phyloP scores from a whole-genome alignment of 2,113 vertebrate species.

The Anguilla japonica region DNA sequence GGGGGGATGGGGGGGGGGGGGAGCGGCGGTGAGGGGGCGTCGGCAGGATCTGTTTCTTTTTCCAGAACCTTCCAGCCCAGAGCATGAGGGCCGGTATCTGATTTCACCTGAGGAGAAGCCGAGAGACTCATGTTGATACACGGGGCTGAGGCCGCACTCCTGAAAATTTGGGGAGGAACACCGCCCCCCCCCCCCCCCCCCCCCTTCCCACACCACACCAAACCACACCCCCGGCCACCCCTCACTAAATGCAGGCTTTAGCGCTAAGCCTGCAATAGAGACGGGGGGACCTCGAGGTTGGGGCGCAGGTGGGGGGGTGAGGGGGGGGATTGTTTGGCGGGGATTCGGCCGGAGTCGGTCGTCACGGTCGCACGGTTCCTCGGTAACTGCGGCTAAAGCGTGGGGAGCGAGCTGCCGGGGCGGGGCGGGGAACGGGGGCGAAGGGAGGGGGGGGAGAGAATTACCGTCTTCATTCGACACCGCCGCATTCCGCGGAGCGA shows the following conservation, averaged over 20 bases:
- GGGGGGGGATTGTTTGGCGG: conserved; percentile 37
- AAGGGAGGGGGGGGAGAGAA: too few relatives aligned
- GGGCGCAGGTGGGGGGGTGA: conserved; percentile 39
- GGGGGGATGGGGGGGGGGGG: background rate
- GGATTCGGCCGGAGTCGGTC: conserved; percentile 57
- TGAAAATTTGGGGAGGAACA: conserved; percentile 44
- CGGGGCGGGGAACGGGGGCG: background rate
- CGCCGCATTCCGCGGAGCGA: background rate
- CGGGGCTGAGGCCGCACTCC: conserved; percentile 59
- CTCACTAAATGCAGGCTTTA: conserved; percentile 58
- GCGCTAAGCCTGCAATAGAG: conserved; percentile 5
- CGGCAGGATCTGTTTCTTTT: conserved; percentile 62
- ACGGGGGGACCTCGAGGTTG: background rate
- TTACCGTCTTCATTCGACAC: background rate
- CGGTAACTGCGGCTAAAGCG: conserved; percentile 69
- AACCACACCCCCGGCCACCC: background rate
- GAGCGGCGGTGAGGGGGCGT: background rate
- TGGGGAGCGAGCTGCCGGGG: conserved; percentile 67
- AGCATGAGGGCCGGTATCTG: conserved; percentile 59
- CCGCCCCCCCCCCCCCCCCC: conserved; percentile 36
- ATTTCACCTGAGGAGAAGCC: conserved; percentile 69
- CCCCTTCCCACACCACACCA: conserved; percentile 11
- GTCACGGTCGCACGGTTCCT: conserved; percentile 64
- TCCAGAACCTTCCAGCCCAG: conserved; percentile 63
- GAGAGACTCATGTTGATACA: conserved; percentile 64